Evolutionary conservation across 2,888 invertebrate species (phyloP), one percentile per base, ranked within the genome.

Genomic region (Cylloceria caligata): DNA sequence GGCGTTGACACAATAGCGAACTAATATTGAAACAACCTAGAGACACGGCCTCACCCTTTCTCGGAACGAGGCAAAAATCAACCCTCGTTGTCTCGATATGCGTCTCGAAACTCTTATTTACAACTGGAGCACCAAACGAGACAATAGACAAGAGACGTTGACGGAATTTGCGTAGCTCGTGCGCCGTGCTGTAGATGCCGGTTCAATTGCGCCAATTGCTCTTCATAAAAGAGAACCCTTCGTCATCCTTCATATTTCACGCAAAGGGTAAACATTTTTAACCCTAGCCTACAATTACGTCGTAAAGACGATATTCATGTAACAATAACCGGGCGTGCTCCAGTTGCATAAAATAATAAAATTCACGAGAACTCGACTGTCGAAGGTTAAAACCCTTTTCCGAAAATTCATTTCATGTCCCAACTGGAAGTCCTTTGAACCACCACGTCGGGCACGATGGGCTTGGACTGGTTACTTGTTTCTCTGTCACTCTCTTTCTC

Each of bases 231-330:
- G 21, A 36, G 69, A 81, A 79, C 79, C 82, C 62, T 67, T 83
- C 85, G 75, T 65, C 75, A 47, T 73, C 69, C 67, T 81, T 86
- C 88, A 88, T 90, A 90, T 88, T 89, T 89, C 86, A 88, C 83
- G 84, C 65, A 89, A 89, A 89, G 89, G 89, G 88, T 88, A 85
- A 86, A 86, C 76, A 88, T 90, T 90, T 90, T 91, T 90, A 91
- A 91, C 91, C 89, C 90, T 89, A 90, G 86, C 87, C 88, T 79
- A 88, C 87, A 88, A 91, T 91, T 89, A 89, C 88, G 87, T 90
- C 87, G 90, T 90, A 87, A 89, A 89, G 87, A 85, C 85, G 79
- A 67, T 85, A 83, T 80, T 86, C 27, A 74, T 79, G 65, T 57
- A 52, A 88, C 84, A 89, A 89, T 87, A 69, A 52, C 80, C 79